phyloP scores from a whole-genome alignment of 2,113 vertebrate species.

The Smithornis capensis region DNA sequence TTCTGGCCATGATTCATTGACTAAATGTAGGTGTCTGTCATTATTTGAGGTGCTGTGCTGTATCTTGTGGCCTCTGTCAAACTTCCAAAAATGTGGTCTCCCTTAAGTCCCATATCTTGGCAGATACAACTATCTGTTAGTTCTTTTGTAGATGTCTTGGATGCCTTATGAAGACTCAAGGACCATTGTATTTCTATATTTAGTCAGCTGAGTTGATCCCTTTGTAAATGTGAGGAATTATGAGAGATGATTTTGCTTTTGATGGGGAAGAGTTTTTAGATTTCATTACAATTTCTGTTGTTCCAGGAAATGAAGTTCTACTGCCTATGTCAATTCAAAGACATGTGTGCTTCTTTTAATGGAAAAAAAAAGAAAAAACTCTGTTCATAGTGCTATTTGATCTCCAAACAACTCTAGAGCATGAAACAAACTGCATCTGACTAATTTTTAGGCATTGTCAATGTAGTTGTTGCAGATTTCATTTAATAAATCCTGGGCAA shows the following conservation, averaged over 20 bases:
- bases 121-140: neutral
- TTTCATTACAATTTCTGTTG: neutral
- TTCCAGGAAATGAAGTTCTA: neutral
- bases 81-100: neutral
- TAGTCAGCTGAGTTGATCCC: neutral
- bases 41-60: neutral
- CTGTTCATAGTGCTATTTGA: neutral
- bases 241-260: neutral
- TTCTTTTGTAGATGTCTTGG: neutral
- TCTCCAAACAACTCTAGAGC: neutral
- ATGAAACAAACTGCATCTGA: neutral
- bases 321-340: neutral
- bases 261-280: neutral
- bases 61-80: neutral
- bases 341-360: neutral
- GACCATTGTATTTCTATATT: neutral
- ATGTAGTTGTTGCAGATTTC: neutral
- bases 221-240: neutral
- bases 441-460: neutral
- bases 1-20: constrained; percentile 10
- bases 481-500: neutral
- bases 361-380: neutral
- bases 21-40: constrained; percentile 10
- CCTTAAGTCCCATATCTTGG: neutral
- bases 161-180: neutral